These are phyloP conservation scores for Pachyrhynchus sulphureomaculatus DNA, from an alignment of 1,140 invertebrate species.

Conservation along the genomic window DNA sequence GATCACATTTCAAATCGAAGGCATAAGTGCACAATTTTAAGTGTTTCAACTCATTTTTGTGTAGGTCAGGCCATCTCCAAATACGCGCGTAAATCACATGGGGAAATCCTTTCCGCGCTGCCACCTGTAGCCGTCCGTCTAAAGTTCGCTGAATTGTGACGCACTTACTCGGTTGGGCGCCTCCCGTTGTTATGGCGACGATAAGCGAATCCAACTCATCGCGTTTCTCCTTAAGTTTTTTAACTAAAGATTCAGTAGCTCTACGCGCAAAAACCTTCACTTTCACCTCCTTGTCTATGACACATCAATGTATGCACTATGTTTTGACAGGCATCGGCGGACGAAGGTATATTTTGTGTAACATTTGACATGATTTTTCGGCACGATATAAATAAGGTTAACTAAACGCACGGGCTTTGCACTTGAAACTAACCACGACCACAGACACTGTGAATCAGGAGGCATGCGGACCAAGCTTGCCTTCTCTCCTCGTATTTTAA, in stretches of 20 bases:
- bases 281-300: slow-evolving; percentile 81
- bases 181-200: slow-evolving; percentile 95
- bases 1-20: slow-evolving; percentile 90
- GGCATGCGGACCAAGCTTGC: slow-evolving; percentile 5
- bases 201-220: slow-evolving; percentile 97
- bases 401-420: slow-evolving; percentile 11
- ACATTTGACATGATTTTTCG: too few species aligned
- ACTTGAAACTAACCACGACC: slow-evolving; percentile 22
- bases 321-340: too few species aligned
- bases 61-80: slow-evolving; percentile 98
- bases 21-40: slow-evolving; percentile 93
- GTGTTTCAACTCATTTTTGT: slow-evolving; percentile 98
- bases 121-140: slow-evolving; percentile 96
- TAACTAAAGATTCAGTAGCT: slow-evolving; percentile 94
- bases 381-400: too few species aligned
- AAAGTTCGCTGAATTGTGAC: slow-evolving; percentile 98
- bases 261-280: slow-evolving; percentile 91
- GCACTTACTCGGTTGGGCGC: slow-evolving; percentile 94
- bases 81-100: slow-evolving; percentile 98
- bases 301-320: too few species aligned
- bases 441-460: slow-evolving; percentile 11
- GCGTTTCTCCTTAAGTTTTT: slow-evolving; percentile 94
- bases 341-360: too few species aligned
- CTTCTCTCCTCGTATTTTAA: neutral
- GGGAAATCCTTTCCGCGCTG: slow-evolving; percentile 86